Conservation (phyloP, 2,888 invertebrate genomes). For the Galerucella calmariensis region DNA sequence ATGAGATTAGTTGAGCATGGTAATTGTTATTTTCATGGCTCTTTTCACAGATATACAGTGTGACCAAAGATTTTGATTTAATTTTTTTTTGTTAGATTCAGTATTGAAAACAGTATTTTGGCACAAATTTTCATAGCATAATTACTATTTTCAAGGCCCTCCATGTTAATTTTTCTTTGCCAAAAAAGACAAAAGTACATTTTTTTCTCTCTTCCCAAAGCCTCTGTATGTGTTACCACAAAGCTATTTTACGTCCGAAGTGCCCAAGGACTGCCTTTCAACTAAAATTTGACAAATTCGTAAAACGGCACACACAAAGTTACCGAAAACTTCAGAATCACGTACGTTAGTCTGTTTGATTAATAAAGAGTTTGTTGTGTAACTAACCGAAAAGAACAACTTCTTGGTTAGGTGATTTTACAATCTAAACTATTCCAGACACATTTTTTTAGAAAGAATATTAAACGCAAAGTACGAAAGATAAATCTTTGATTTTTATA, state of each 20-base stretch:
- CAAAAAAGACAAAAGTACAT: no score
- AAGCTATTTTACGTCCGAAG: neutral
- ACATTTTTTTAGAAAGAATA: neutral
- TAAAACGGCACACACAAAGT: neutral
- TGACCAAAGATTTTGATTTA: no score
- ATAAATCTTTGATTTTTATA: neutral
- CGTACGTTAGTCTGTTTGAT: neutral
- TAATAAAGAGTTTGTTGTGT: slow-evolving; percentile 1
- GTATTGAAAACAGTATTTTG: no score
- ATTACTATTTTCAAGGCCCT: no score
- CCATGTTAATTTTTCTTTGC: no score
- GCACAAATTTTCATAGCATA: no score
- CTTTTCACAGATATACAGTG: neutral
- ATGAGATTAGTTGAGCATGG: no score
- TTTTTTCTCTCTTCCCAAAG: neutral
- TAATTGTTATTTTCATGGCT: no score
- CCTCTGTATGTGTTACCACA: neutral
- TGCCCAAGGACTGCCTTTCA: neutral
- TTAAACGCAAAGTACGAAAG: neutral
- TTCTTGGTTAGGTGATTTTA: neutral
- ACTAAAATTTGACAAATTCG: neutral
- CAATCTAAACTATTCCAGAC: neutral
- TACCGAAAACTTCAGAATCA: neutral
- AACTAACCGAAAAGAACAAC: neutral
- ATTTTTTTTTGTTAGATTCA: no score